Base-by-base conservation (phyloP, 1,140 invertebrate genomes). In the Rhopalosiphum padi region DNA sequence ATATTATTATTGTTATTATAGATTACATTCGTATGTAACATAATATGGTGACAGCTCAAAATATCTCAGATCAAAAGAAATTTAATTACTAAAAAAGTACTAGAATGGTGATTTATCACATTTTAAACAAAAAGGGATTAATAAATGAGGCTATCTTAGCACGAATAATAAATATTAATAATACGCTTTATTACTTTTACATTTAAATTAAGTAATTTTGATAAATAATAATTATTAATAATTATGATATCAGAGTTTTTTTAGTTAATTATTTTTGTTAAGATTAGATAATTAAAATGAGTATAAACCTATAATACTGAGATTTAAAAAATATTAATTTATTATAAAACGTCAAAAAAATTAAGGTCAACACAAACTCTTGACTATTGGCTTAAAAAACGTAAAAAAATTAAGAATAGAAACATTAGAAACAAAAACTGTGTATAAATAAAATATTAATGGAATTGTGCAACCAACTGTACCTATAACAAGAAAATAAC, bases 391-490 rank as follows among this genome's bases (percentile, higher is more conserved):
- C 60, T 77, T 77, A 15, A 35, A n/a, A 77, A 77, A 77, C n/a
- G 15, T 77, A 30, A 30, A 18, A 77, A 5, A 18, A n/a, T n/a
- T n/a, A 77, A 35, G 60, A 2, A 35, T 15, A 77, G 30, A 35
- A 18, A 68, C 30, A 2, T 21, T 15, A 77, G 30, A 35, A 18
- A 68, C 30, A 18, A 77, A 6, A 77, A 77, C 60, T n/a, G 30
- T n/a, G 60, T 77, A n/a, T 77, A 9, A 77, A 77, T 77, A n/a
- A 77, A n/a, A 77, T 77, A 77, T 77, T n/a, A 77, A 77, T 77
- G 60, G n/a, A 77, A n/a, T 35, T 77, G 60, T 77, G 30, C 60
- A 77, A n/a, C 60, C 60, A 77, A 77, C 60, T 77, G 30, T 77
- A 77, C 18, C 30, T 6, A 18, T 9, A 77, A n/a, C 60, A 21